Conservation (phyloP, 1,140 invertebrate species). For the Popillia japonica region DNA sequence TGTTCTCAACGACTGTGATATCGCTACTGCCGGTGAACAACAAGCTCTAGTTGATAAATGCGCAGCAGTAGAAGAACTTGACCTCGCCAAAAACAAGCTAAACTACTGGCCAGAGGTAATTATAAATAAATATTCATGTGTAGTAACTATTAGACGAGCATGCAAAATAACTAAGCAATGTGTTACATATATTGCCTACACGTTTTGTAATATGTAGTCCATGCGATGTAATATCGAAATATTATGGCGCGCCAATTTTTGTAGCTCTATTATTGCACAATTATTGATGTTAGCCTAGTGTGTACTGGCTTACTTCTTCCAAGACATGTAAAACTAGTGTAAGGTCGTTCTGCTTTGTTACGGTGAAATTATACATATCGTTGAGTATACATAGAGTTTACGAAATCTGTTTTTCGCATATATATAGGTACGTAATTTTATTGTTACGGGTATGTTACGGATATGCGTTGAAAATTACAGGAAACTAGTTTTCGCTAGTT, state of each 20-base stretch:
- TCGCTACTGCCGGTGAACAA: constrained; percentile 84
- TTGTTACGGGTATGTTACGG: no score
- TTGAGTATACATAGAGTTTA: background rate
- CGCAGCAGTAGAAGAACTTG: constrained; percentile 85
- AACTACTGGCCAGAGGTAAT: constrained; percentile 83
- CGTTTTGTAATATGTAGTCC: background rate
- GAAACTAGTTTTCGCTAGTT: background rate
- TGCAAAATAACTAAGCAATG: no score
- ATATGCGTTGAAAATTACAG: background rate
- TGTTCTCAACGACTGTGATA: constrained; percentile 89
- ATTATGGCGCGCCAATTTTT: background rate
- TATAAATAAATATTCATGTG: no score
- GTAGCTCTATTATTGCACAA: background rate
- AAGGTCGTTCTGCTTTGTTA: constrained; percentile 24
- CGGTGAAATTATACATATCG: constrained; percentile 2
- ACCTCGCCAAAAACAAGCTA: constrained; percentile 89
- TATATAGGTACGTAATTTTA: background rate
- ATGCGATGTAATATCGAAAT: constrained; percentile 2
- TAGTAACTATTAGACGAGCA: no score
- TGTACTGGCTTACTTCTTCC: constrained; percentile 6
- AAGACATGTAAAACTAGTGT: background rate
- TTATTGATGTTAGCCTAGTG: background rate
- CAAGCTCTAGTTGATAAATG: constrained; percentile 81
- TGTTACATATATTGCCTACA: no score
- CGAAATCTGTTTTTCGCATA: background rate